Evolutionary conservation across 2,888 invertebrate genomes (phyloP).

Genomic region (Campaea margaritaria): DNA sequence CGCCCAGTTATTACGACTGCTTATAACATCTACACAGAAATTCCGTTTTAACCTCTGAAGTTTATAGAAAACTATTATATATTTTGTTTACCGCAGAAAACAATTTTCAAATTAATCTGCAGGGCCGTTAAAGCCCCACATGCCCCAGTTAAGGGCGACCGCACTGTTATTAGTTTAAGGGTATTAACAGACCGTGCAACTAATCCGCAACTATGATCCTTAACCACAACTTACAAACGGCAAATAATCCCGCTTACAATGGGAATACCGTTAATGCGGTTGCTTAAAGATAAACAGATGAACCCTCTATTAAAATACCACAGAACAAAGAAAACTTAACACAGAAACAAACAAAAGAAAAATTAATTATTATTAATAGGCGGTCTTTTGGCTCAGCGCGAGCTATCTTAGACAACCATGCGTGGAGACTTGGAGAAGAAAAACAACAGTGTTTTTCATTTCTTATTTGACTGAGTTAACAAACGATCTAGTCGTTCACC

Average conservation of each 20-base stretch:
- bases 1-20: too few relatives aligned
- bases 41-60: not conserved
- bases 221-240: constrained; percentile 22
- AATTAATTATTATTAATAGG: too few relatives aligned
- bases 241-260: constrained; percentile 21
- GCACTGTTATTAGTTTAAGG: constrained; percentile 34
- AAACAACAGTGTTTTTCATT: too few relatives aligned
- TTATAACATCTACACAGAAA: too few relatives aligned
- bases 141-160: constrained; percentile 19
- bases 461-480: too few relatives aligned
- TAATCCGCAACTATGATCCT: constrained; percentile 35
- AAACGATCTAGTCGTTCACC: too few relatives aligned
- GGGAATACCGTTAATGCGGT: constrained; percentile 7
- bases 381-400: too few relatives aligned
- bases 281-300: not conserved
- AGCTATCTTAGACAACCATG: too few relatives aligned
- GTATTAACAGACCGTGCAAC: constrained; percentile 23
- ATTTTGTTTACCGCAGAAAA: constrained; percentile 1
- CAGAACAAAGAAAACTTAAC: too few relatives aligned
- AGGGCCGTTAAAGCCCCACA: constrained; percentile 6
- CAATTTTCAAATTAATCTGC: constrained; percentile 17
- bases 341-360: too few relatives aligned
- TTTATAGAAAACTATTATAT: not conserved
- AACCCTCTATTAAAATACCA: too few relatives aligned
- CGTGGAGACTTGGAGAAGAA: too few relatives aligned